Conservation (phyloP, 2,888 invertebrate genomes). For the Euplagia quadripunctaria region DNA sequence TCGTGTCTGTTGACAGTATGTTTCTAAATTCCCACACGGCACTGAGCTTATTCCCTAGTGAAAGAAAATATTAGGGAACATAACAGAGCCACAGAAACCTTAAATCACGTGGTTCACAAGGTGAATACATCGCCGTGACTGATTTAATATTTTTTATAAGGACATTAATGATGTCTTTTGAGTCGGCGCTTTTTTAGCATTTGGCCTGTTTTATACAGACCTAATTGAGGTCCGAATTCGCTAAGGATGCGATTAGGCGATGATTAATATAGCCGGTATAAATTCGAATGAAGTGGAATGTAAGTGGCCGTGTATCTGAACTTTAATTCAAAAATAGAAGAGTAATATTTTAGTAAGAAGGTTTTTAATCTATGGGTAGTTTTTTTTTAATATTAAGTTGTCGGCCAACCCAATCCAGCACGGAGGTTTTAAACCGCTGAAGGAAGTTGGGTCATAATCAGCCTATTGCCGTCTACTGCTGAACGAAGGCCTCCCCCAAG, state of each 20-base stretch:
- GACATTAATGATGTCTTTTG: constrained; percentile 76
- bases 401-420: too few species aligned
- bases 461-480: too few species aligned
- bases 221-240: constrained; percentile 84
- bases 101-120: constrained; percentile 47
- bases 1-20: too few species aligned
- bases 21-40: background rate
- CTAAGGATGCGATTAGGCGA: constrained; percentile 83
- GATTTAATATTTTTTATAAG: constrained; percentile 71
- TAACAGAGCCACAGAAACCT: constrained; percentile 36
- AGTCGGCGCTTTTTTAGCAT: constrained; percentile 73
- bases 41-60: background rate
- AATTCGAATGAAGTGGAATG: constrained; percentile 12
- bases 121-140: constrained; percentile 60
- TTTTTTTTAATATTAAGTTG: too few species aligned
- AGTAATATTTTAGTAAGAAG: background rate
- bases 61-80: constrained; percentile 4
- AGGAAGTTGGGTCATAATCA: too few species aligned
- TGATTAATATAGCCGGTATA: constrained; percentile 77
- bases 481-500: too few species aligned
- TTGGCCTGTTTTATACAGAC: constrained; percentile 77
- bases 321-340: background rate
- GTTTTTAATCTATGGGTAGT: background rate
- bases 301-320: background rate
- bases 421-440: too few species aligned